Conservation (phyloP, 2,888 invertebrate species). For the Epistrophella euchroma region DNA sequence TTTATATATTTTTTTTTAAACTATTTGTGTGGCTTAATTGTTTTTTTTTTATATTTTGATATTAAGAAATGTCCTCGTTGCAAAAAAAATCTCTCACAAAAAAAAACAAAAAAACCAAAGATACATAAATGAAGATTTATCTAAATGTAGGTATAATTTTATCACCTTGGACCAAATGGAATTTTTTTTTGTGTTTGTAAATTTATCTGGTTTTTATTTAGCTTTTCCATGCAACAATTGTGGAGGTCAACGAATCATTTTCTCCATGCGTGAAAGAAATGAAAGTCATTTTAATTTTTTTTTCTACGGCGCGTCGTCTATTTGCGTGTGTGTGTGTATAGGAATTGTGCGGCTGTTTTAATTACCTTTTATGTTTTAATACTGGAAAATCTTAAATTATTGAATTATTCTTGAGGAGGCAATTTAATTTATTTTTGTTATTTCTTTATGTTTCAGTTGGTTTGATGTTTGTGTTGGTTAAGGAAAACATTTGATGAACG, state of each 20-base stretch:
- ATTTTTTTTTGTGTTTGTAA: neutral
- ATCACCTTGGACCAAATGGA: neutral
- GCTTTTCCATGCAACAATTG: conserved; percentile 24
- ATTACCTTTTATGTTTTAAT: neutral
- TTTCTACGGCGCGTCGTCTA: neutral
- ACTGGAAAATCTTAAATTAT: conserved; percentile 5
- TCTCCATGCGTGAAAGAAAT: conserved; percentile 17
- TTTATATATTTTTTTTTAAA: no score
- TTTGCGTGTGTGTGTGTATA: neutral
- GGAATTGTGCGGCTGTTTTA: neutral
- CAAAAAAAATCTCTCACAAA: neutral
- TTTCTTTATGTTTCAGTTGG: neutral
- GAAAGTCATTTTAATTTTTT: conserved; percentile 11
- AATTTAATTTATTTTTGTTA: neutral
- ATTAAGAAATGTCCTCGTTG: neutral
- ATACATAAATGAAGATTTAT: neutral
- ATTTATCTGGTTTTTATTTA: neutral
- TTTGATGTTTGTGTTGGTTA: no score
- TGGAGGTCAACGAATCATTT: conserved; percentile 51
- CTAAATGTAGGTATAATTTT: neutral
- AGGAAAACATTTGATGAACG: no score
- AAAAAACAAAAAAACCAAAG: neutral
- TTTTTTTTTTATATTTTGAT: neutral
- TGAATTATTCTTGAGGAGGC: neutral
- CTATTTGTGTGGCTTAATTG: neutral